phyloP scores from a whole-genome alignment of 2,797 vertebrate genomes.

The Falco naumanni region DNA sequence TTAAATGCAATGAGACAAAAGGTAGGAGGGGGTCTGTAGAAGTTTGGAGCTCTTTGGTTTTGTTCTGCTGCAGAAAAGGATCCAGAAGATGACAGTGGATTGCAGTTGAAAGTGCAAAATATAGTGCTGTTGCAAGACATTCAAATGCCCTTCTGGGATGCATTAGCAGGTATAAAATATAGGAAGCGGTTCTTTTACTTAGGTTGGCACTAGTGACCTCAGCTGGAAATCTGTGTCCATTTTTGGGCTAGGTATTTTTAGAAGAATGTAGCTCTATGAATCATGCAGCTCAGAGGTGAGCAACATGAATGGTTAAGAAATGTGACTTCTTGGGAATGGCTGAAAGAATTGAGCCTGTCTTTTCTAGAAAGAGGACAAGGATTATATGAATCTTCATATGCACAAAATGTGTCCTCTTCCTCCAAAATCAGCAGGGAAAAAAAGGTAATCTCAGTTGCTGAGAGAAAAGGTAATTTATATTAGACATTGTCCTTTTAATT shows the following conservation, averaged over 20 bases:
- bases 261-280: neutral
- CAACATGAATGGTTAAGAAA: neutral
- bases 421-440: neutral
- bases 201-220: neutral
- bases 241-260: conserved; percentile 21
- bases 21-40: neutral
- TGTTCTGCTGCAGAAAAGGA: neutral
- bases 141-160: neutral
- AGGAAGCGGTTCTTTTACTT: neutral
- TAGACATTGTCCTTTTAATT: neutral
- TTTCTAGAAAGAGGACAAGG: neutral
- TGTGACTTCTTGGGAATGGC: neutral
- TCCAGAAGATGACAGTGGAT: neutral
- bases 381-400: neutral
- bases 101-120: neutral
- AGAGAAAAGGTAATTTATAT: neutral
- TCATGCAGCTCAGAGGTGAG: neutral
- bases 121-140: neutral
- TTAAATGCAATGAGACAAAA: neutral
- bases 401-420: neutral
- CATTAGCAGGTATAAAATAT: neutral
- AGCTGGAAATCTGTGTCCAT: neutral
- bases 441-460: neutral
- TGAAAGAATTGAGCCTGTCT: neutral
- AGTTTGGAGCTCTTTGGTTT: neutral